Base-by-base conservation (phyloP, 2,113 vertebrate species). In the Scytalopus superciliaris region DNA sequence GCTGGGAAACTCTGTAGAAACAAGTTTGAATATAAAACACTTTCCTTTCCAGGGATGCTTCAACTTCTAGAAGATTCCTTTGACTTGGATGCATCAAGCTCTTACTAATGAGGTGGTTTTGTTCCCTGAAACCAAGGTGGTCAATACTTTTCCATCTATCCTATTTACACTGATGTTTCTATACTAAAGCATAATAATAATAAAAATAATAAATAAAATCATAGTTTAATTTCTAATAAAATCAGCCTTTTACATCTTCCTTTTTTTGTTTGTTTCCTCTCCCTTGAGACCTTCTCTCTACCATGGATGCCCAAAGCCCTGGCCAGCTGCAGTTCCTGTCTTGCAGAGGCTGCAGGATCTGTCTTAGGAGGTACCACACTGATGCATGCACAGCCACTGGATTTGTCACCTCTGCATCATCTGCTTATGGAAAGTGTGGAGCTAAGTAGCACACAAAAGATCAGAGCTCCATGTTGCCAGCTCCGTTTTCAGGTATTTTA, bases 141-240 rank as follows among this genome's bases (percentile, higher is more conserved):
- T 74, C 12, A 59, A 50, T 67, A 59, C 3, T 42, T 52, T 37
- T 37, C 31, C 31, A 13, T 67, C 28, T 44, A 6, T 35, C 28
- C 3, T 50, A 63, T 45, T 90, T 78, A 63, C 37, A 81, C 47
- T 35, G 18, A 27, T 9, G 3, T 23, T 89, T 83, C 30, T 79
- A 10, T 47, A 27, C 28, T 52, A 3, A 55, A 79, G 76, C 76
- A 45, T 14, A 19, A 27, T 9, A 55, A 23, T 8, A 84, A 74
- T 33, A 52, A 0, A 1, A 7, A 21, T 35, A 17, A 15, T 9
- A 39, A 45, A 44, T 30, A 33, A 73, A 60, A 7, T 1, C 2
- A 31, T 28, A 55, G 14, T 0, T 73, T 14, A 64, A 30, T 52
- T 76, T 89, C 19, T 66, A 93, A 64, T 64, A 69, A 73, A 73